A percentile compares a stretch with the other conserved stretches of the same genome.
Conservation (phyloP, 2,888 invertebrate genomes). For the Heliconius ismenius region DNA sequence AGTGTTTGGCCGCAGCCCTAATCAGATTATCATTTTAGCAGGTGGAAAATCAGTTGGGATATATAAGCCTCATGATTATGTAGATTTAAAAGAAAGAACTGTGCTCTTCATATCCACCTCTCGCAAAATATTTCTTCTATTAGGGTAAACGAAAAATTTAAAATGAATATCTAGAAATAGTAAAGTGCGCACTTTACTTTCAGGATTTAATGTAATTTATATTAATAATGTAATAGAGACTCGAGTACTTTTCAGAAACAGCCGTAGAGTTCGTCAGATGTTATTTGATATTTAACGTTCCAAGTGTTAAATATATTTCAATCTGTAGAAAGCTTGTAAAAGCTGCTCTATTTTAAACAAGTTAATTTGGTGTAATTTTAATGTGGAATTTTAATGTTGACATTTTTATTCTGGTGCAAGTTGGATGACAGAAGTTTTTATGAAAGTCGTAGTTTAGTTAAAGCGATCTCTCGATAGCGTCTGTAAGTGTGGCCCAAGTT, state of each 20-base stretch:
- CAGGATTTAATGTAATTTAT: not conserved
- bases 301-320: constrained; percentile 8
- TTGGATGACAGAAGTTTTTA: constrained; percentile 35
- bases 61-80: not conserved
- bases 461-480: constrained; percentile 52
- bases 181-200: not conserved
- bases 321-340: not conserved
- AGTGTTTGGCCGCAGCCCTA: too few species aligned
- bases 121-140: not conserved
- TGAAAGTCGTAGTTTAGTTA: constrained; percentile 45
- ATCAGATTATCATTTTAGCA: not conserved
- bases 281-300: constrained; percentile 4
- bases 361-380: constrained; percentile 1
- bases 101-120: too few species aligned
- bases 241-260: constrained; percentile 3
- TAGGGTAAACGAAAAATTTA: not conserved
- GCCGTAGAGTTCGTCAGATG: not conserved
- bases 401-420: constrained; percentile 25
- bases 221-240: not conserved
- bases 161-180: not conserved
- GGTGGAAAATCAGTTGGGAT: not conserved
- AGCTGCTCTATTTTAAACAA: constrained; percentile 7
- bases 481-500: constrained; percentile 62
- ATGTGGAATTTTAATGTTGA: not conserved
- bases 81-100: not conserved